These are phyloP conservation scores for Alethe castanea DNA, from an alignment of 2,113 vertebrate species.

Conservation along the genomic window DNA sequence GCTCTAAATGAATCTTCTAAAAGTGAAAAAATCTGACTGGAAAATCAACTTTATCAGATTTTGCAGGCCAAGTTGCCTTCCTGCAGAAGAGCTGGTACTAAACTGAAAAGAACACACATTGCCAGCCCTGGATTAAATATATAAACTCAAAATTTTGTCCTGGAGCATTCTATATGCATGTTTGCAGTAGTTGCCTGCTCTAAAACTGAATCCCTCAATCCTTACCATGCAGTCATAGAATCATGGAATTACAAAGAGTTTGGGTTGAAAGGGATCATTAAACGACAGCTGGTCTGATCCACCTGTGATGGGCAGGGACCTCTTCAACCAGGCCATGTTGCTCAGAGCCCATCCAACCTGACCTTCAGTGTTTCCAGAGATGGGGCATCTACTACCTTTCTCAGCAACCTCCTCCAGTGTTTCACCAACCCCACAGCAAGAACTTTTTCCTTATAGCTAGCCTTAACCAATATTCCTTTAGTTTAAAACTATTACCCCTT, in stretches of 20 bases:
- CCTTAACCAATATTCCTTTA: background rate
- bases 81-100: background rate
- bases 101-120: background rate
- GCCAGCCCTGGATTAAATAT: background rate
- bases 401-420: too few relatives aligned
- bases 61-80: background rate
- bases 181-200: background rate
- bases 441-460: background rate
- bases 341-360: fast-evolving
- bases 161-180: fast-evolving
- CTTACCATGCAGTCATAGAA: background rate
- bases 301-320: background rate
- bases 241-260: background rate
- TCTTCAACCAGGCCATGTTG: background rate
- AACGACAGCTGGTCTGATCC: background rate
- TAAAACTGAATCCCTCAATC: background rate
- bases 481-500: background rate
- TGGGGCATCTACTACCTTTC: background rate
- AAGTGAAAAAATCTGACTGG: background rate
- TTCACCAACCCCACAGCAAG: background rate
- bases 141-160: background rate
- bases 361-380: background rate
- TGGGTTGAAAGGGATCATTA: background rate
- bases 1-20: background rate
- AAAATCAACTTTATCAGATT: background rate